A percentile compares a stretch with the other conserved stretches of the same genome.
phyloP scores from a whole-genome alignment of 2,113 vertebrate genomes.

The Poecilia latipinna region DNA sequence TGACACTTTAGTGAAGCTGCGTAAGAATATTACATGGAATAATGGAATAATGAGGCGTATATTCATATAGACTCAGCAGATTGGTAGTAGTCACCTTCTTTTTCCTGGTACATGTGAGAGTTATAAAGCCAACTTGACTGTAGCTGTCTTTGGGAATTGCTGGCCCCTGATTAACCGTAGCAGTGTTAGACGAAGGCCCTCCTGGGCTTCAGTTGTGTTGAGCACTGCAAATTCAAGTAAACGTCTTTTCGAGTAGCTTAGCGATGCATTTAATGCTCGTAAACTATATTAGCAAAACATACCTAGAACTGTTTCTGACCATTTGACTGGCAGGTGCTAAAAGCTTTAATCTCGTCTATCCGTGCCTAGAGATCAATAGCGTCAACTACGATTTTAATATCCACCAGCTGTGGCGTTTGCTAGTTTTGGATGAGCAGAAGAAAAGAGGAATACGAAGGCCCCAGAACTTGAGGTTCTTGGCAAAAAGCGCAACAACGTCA shows the following conservation, averaged over 20 bases:
- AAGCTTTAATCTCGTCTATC: not conserved
- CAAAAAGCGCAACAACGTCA: conserved; percentile 8
- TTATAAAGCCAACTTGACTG: conserved; percentile 52
- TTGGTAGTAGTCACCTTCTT: conserved; percentile 20
- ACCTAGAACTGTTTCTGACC: not conserved
- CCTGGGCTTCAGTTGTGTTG: not conserved
- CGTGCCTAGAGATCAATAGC: conserved; percentile 7
- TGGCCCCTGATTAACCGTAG: conserved; percentile 49
- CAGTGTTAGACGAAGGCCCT: conserved; percentile 39
- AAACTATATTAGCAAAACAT: conserved; percentile 40
- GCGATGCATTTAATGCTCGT: conserved; percentile 7
- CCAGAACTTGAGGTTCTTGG: conserved; percentile 10
- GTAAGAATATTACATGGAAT: not conserved
- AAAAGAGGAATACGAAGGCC: conserved; percentile 36
- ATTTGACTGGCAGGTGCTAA: conserved; percentile 11
- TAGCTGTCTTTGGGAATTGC: conserved; percentile 33
- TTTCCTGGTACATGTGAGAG: conserved; percentile 44
- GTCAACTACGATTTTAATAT: not conserved
- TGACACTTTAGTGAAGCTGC: not conserved
- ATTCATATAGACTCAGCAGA: conserved; percentile 22
- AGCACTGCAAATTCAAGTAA: conserved; percentile 59
- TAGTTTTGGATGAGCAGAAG: conserved; percentile 19
- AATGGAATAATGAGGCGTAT: conserved; percentile 12
- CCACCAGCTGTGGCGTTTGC: conserved; percentile 8
- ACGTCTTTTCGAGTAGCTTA: conserved; percentile 25